Conservation (phyloP, 2,797 vertebrate species). For the Picus viridis region DNA sequence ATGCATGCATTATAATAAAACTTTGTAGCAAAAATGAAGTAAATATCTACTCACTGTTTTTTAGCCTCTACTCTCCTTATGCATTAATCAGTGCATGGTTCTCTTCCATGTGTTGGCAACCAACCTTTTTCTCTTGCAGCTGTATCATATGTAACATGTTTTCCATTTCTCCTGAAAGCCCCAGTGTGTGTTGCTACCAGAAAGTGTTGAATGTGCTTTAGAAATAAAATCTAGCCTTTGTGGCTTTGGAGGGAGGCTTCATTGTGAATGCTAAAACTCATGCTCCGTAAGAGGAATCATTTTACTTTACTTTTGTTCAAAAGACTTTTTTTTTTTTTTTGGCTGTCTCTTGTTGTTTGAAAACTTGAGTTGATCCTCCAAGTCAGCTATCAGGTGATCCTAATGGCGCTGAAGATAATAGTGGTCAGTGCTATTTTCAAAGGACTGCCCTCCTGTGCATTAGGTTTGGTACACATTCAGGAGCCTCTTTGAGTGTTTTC, state of each 20-base stretch:
- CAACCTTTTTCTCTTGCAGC: not conserved
- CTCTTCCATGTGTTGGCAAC: not conserved
- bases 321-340: not conserved
- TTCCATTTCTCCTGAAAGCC: not conserved
- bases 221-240: not conserved
- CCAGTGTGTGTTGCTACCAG: not conserved
- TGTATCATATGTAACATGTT: not conserved
- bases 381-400: not conserved
- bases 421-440: not conserved
- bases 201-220: not conserved
- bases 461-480: not conserved
- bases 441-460: not conserved
- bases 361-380: not conserved
- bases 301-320: not conserved
- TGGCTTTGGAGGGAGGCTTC: not conserved
- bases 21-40: not conserved
- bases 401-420: not conserved
- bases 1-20: not conserved
- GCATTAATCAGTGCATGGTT: not conserved
- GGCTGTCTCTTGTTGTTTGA: not conserved
- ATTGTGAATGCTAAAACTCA: not conserved
- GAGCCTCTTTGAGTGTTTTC: not conserved
- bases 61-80: not conserved
- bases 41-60: not conserved
- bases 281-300: fast-evolving